Evolutionary conservation across 2,797 vertebrate species (phyloP).

Genomic region (Sparus aurata): DNA sequence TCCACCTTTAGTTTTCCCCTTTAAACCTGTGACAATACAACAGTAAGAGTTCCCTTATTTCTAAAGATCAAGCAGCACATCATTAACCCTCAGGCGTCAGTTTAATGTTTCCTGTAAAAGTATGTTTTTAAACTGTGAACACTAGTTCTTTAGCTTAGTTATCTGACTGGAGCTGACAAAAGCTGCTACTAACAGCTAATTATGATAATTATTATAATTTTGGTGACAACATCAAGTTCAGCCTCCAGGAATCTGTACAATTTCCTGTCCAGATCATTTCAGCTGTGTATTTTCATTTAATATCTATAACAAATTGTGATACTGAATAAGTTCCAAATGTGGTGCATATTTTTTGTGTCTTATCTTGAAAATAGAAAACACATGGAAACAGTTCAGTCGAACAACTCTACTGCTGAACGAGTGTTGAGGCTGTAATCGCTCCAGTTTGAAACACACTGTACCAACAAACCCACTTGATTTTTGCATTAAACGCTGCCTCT

Average conservation of each 20-base stretch:
- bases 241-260: not conserved
- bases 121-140: too few species aligned
- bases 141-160: not conserved
- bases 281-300: not conserved
- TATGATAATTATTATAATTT: too few species aligned
- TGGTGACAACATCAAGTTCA: not conserved
- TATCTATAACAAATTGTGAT: not conserved
- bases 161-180: not conserved
- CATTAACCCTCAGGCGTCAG: too few species aligned
- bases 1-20: too few species aligned
- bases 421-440: slow-evolving; percentile 17
- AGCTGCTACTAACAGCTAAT: not conserved
- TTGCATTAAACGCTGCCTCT: slow-evolving; percentile 32
- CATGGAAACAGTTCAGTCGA: slow-evolving; percentile 18
- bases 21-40: too few species aligned
- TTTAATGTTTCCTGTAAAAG: too few species aligned
- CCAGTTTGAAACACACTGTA: slow-evolving; percentile 24
- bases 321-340: not conserved
- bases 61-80: not conserved
- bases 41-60: not conserved
- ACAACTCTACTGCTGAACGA: slow-evolving; percentile 24
- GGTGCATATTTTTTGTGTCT: not conserved
- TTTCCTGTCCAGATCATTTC: not conserved
- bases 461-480: slow-evolving; percentile 45
- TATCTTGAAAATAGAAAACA: slow-evolving; percentile 3